These are phyloP conservation scores for Dynastes hyllus DNA, from an alignment of 2,888 invertebrate genomes.

Conservation along the genomic window DNA sequence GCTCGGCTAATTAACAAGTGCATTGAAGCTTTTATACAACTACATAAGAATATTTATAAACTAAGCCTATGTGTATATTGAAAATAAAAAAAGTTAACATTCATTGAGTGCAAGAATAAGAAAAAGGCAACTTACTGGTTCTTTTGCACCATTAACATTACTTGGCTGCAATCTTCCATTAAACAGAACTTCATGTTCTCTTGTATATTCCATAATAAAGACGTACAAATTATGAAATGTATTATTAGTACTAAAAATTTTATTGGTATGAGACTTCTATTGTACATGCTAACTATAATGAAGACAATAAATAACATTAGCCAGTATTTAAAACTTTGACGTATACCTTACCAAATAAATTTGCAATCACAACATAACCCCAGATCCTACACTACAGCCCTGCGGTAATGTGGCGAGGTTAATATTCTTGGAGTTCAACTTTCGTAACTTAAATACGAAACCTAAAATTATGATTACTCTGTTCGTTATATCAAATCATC, in stretches of 20 bases:
- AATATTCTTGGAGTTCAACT: too few relatives aligned
- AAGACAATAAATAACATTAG: background rate
- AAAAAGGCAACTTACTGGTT: background rate
- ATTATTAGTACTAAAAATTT: conserved; percentile 81
- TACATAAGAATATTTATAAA: too few relatives aligned
- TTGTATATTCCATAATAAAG: conserved; percentile 79
- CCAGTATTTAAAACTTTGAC: background rate
- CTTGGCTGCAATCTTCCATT: conserved; percentile 71
- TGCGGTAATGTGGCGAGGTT: too few relatives aligned
- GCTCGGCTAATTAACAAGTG: too few relatives aligned
- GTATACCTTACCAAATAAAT: conserved; percentile 1
- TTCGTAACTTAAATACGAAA: too few relatives aligned
- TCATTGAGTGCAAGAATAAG: background rate
- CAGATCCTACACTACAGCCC: too few relatives aligned
- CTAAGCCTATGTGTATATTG: too few relatives aligned
- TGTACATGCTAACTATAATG: background rate
- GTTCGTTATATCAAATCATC: too few relatives aligned
- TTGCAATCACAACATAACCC: too few relatives aligned
- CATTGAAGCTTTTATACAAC: too few relatives aligned
- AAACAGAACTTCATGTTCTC: conserved; percentile 75
- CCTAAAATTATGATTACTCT: too few relatives aligned
- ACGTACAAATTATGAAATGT: conserved; percentile 80
- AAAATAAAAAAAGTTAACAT: background rate
- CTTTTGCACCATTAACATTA: conserved; percentile 66
- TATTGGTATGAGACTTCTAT: conserved; percentile 73